Conservation (phyloP, 2,888 invertebrate genomes). For the Cheilosia soror region DNA sequence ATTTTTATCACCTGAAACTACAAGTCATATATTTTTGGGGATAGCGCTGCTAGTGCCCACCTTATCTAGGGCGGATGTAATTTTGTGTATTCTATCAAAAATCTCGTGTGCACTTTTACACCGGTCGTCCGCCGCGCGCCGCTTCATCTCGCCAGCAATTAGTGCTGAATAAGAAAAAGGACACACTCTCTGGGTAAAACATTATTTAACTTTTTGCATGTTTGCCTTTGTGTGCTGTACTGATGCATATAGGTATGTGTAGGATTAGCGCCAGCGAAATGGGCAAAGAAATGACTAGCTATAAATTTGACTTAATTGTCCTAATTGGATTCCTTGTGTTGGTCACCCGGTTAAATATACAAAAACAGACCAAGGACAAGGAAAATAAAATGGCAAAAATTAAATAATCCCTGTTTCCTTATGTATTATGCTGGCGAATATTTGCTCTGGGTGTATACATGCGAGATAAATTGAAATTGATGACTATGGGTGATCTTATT, state of each 20-base stretch:
- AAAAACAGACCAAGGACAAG: slow-evolving; percentile 4
- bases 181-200: slow-evolving; percentile 32
- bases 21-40: slow-evolving; percentile 58
- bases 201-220: slow-evolving; percentile 51
- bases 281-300: slow-evolving; percentile 71
- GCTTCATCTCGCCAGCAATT: slow-evolving; percentile 54
- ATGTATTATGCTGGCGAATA: slow-evolving; percentile 27
- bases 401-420: slow-evolving; percentile 55
- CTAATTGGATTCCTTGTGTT: slow-evolving; percentile 74
- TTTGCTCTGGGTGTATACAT: not conserved
- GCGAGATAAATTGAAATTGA: slow-evolving; percentile 72
- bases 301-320: slow-evolving; percentile 75
- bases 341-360: slow-evolving; percentile 21
- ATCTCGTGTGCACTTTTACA: slow-evolving; percentile 55
- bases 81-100: slow-evolving; percentile 72
- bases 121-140: slow-evolving; percentile 1
- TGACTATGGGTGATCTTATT: slow-evolving; percentile 67
- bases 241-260: not conserved
- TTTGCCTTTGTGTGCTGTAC: slow-evolving; percentile 4
- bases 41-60: not conserved
- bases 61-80: slow-evolving; percentile 65
- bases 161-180: slow-evolving; percentile 70
- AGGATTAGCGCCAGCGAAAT: slow-evolving; percentile 48
- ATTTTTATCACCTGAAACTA: slow-evolving; percentile 65
- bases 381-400: slow-evolving; percentile 33